Evolutionary conservation across 2,797 vertebrate species (phyloP), one percentile per base, ranked within the genome.

Genomic region (Allobates femoralis): DNA sequence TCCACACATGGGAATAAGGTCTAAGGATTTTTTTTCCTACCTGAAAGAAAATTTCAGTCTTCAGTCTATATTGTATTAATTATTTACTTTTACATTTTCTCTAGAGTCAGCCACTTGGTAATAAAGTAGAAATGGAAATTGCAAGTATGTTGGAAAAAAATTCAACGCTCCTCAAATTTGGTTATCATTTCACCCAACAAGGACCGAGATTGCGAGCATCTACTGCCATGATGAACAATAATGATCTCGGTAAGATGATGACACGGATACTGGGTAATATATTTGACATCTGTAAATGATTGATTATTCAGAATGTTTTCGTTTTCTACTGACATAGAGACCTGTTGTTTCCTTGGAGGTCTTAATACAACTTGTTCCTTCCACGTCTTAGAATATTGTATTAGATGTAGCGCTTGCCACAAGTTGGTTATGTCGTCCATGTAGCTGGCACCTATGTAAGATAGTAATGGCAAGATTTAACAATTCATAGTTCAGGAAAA

Each of bases 71-170:
- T 11, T n/a, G 37, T 50, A 74, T 4, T 64, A 28, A 41, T 30
- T 19, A 30, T 30, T 19, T 26, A 28, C 46, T 80, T 46, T 16
- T 1, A 79, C 11, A 23, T 12, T 80, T 88, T 79, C 73, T 58
- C 76, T 87, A 99, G 98, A 99, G 98, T 91, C 98, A 99, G 91
- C 97, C 96, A 0, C 90, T 99, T 91, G 98, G 98, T 89, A 99
- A 99, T 95, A 98, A 98, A 89, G 98, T 99, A 75, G 98, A 99
- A 94, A 99, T 99, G 98, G 98, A 99, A 93, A 99, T 99, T 0
- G 98, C 97, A n/a, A 96, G 90, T 91, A 99, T 99, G 95, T 90
- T 99, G 94, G 98, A 99, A 94, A 97, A 97, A 91, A 99, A 99
- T 90, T 94, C 94, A 79, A 96, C 96, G 0, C 92, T 99, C 82